Evolutionary conservation across 2,888 invertebrate genomes (phyloP), one percentile per base, ranked within the genome.

Genomic region (Cantharis nigra): DNA sequence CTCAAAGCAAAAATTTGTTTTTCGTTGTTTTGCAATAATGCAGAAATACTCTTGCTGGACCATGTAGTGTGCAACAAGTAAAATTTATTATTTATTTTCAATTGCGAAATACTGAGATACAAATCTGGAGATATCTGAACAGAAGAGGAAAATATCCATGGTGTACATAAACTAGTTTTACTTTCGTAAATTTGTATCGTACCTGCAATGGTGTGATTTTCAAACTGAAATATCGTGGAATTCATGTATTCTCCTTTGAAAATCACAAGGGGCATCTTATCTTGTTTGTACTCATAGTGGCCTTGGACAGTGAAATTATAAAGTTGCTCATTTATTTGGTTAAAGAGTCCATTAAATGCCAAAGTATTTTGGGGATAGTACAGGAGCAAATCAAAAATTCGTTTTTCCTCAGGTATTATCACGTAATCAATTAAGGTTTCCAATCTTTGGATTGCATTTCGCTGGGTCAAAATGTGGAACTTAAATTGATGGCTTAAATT

Each of bases 311-410:
- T 65, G 1, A 79, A 14, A 10, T 70, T 28, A 62, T 63, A 75
- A n/a, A 73, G 16, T 20, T 76, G 69, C 62, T 30, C 49, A n/a
- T 49, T 49, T 11, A 16, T 74, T 70, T 78, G 70, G 14, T 62
- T 71, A 9, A 82, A 63, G 9, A 65, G 30, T 13, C 81, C 82
- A 30, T 78, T 75, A 10, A 82, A 62, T 7, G 28, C 77, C 80
- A 79, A 83, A 28, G 76, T 70, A 62, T 82, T 76, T 20, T 74
- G 79, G 13, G 82, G 82, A 71, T 82, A 82, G 67, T 83, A 82
- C n/a, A 83, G 23, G 9, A 80, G 69, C 23, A 81, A 20, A 63
- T 81, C 64, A 9, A 81, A 26, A 28, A 67, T 74, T 14, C 67
- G 30, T 63, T 78, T 76, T 70, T 79, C 71, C 5, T 77, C 30